phyloP scores from a whole-genome alignment of 2,113 vertebrate species.

The Etia nguti region DNA sequence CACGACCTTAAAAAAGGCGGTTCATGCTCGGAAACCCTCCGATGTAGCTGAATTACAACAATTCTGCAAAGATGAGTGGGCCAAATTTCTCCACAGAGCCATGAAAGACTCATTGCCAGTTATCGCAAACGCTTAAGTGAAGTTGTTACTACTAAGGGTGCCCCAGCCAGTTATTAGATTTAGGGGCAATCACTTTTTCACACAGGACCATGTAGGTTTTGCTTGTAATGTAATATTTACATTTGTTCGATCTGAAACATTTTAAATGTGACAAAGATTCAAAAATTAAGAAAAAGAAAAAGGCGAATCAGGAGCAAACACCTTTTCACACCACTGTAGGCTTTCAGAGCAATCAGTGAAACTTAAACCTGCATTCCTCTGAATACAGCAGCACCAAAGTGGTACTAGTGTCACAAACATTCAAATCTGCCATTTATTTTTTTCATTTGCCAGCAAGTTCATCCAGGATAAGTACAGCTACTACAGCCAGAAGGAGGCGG shows the following conservation, averaged over 20 bases:
- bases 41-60: background rate
- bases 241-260: background rate
- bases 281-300: too few relatives aligned
- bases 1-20: background rate
- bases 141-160: background rate
- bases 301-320: too few relatives aligned
- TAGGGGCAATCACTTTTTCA: background rate
- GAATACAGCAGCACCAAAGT: background rate
- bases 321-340: background rate
- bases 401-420: background rate
- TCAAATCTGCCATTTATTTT: background rate
- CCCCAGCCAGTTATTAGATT: background rate
- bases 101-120: background rate
- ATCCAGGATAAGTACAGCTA: slow-evolving; percentile 81
- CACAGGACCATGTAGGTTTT: background rate
- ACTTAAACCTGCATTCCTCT: background rate
- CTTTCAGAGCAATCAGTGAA: background rate
- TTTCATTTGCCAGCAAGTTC: slow-evolving; percentile 72
- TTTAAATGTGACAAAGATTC: background rate
- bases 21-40: background rate
- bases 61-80: background rate
- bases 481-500: slow-evolving; percentile 76
- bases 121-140: background rate
- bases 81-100: background rate
- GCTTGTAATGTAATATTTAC: background rate